A percentile compares a stretch with the other conserved stretches of the same genome.
Evolutionary conservation across 2,797 vertebrate genomes (phyloP).

Genomic region (Chloroceryle inda): DNA sequence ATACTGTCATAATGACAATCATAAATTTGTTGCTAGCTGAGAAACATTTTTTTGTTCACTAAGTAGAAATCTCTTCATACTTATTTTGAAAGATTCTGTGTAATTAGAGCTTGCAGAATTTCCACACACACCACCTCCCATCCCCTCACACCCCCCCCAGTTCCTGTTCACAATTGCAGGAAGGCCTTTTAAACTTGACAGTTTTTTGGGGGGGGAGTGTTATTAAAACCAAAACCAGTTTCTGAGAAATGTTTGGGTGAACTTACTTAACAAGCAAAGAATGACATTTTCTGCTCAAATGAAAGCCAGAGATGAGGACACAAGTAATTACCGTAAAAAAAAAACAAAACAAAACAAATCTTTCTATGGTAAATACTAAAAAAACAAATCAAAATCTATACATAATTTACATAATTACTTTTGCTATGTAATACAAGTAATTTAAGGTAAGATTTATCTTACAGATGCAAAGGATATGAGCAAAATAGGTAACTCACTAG

Average conservation of each 20-base stretch:
- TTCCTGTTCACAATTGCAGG: slow-evolving; percentile 19
- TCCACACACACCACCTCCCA: too few relatives aligned
- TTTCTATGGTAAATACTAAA: slow-evolving; percentile 29
- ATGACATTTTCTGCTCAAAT: neutral
- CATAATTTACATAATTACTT: neutral
- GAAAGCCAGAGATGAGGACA: neutral
- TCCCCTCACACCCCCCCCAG: neutral
- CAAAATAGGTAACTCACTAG: neutral
- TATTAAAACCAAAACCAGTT: neutral
- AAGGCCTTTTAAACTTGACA: neutral
- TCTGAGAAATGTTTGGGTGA: neutral
- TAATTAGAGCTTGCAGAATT: slow-evolving; percentile 53
- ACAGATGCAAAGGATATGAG: neutral
- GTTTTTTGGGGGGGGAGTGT: neutral
- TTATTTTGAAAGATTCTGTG: slow-evolving; percentile 56
- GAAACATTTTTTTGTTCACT: slow-evolving; percentile 35
- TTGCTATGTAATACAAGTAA: neutral
- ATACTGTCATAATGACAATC: slow-evolving; percentile 40
- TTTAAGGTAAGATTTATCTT: neutral
- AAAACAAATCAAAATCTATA: neutral
- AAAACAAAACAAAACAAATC: neutral
- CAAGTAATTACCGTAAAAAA: slow-evolving; percentile 10
- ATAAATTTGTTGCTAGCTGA: slow-evolving; percentile 50
- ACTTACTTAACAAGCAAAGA: slow-evolving; percentile 45
- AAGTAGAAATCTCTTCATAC: slow-evolving; percentile 52